Evolutionary conservation across 1,140 invertebrate genomes (phyloP), one percentile per base, ranked within the genome.

Genomic region (Drosophila fuyamai): DNA sequence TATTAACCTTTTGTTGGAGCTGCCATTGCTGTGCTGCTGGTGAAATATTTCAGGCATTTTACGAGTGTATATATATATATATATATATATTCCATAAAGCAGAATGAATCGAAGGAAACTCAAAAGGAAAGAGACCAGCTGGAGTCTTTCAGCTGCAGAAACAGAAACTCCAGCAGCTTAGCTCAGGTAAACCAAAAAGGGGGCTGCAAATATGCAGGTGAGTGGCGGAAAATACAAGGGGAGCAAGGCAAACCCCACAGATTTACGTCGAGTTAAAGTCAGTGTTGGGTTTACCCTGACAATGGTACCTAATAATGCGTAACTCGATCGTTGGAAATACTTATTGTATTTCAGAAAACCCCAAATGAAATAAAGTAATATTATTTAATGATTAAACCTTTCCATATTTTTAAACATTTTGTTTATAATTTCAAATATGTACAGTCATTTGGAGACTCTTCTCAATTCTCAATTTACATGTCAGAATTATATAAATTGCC

Each of bases 1-100:
- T 80, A 81, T 88, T 84, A 89, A 89, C 84, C 84, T 89, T 89
- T 88, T 74, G 60, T 57, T 81, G 53, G 36, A 51, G 59, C 43
- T 63, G 66, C 36, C 43, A 48, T 51, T 65, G 50, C 27, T 13
- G 23, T 12, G 63, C 67, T 68, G 66, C 76, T 70, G 56, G 43
- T 88, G 83, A 86, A 86, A 82, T 82, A 86, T 88, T 88, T 86
- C 71, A 82, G 78, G 78, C 66, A 86, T 88, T 86, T 83, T 51
- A 71, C 67, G 50, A 55, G 71, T 50, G 32, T 35, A 38, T 7
- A 14, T 50, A n/a, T 50, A 32, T 55, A 23, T 43, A 23, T 57
- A 40, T 60, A 38, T 40, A 43, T 65, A 46, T 66, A 35, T 68
- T 48, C 43, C 67, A 68, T 55, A 70, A 56, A 70, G 36, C 43